Evolutionary conservation across 1,140 invertebrate genomes (phyloP), one percentile per base, ranked within the genome.

Genomic region (Leptonema lineaticorne): DNA sequence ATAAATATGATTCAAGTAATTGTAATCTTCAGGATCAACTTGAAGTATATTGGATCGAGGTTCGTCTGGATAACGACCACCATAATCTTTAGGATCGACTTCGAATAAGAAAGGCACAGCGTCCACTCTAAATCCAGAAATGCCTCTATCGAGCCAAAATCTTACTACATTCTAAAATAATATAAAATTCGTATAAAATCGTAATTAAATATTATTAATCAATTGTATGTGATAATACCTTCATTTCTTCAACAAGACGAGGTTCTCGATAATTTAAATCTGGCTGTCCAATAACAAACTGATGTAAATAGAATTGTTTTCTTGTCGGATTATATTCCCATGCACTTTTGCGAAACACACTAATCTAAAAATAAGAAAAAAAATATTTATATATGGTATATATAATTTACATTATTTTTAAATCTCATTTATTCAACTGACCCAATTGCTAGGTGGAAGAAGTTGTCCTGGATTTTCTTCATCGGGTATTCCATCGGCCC

Each of bases 41-140:
- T 5, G 75, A 3, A 76, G 56, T 64, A 73, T 69, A 37, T 77
- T 70, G 14, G 79, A 76, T 18, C 79, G 74, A 1, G 87, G 87
- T 70, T 90, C 88, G 67, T 90, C 84, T 0, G 75, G 78, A 14
- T 83, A 83, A 11, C 76, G 70, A 3, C 80, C 81, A 41, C 75
- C 74, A 57, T 73, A 75, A 3, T 85, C 79, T 45, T 75, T 64
- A 0, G 75, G 73, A 68, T 83, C 75, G 7, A 84, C 74, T 77
- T 90, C 88, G 53, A 81, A 87, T 18, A 87, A 69, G 74, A 80
- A 76, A 8, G 85, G 85, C 11, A 90, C 78, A 1, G 89, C 88
- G 73, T 91, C 88, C 9, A 93, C 81, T 58, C 91, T 81, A 79
- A 93, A 92, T 1, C 92, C 92, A 73, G 88, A 85, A 0, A 92